These are phyloP conservation scores for Pionites leucogaster DNA, from an alignment of 2,113 vertebrate genomes.

Conservation along the genomic window DNA sequence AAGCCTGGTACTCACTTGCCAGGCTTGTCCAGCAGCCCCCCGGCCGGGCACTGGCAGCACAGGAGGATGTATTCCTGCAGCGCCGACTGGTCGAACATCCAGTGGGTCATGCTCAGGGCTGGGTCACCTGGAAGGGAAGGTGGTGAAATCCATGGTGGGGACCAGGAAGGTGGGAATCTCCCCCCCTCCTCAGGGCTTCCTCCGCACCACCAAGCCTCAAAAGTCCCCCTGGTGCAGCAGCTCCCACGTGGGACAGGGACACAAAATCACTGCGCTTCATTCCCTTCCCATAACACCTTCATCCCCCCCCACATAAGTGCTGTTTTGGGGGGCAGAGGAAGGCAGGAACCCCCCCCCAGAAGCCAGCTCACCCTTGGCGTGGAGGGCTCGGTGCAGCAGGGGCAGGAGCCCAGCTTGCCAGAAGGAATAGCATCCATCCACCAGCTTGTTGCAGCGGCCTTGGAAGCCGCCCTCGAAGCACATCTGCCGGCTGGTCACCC, in stretches of 20 bases:
- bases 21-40: conserved; percentile 94
- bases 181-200: no score
- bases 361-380: conserved; percentile 81
- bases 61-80: conserved; percentile 97
- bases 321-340: not conserved
- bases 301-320: accelerated
- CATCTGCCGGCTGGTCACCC: conserved; percentile 96
- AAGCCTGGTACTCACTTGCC: conserved; percentile 87
- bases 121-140: conserved; percentile 77
- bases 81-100: conserved; percentile 96
- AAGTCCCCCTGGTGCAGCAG: not conserved
- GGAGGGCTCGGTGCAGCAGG: conserved; percentile 90
- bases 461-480: conserved; percentile 96
- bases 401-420: conserved; percentile 96
- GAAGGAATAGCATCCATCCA: conserved; percentile 98
- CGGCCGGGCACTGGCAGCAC: conserved; percentile 93
- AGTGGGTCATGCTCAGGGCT: conserved; percentile 85
- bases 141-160: not conserved
- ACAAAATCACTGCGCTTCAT: accelerated
- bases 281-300: not conserved
- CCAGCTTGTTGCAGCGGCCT: conserved; percentile 96
- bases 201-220: not conserved
- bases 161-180: accelerated
- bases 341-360: accelerated
- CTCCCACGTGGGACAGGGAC: not conserved